Conservation (phyloP, 2,113 vertebrate genomes). For the Myocastor coypus region DNA sequence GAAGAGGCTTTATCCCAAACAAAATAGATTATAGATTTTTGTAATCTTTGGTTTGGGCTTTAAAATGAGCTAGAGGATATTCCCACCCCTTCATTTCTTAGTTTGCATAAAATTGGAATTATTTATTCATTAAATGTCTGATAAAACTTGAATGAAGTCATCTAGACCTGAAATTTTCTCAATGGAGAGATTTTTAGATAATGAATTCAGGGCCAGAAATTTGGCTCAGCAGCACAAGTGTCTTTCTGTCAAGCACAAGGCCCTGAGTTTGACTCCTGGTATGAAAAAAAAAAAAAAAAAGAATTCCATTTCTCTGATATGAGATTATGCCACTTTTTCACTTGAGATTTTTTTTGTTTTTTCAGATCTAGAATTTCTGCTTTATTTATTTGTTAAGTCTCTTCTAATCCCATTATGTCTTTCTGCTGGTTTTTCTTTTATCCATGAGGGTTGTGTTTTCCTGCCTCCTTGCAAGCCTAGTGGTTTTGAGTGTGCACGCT, state of each 20-base stretch:
- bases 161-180: neutral
- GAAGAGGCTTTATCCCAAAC: no score
- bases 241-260: no score
- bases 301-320: neutral
- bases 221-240: no score
- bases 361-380: neutral
- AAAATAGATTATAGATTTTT: neutral
- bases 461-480: neutral
- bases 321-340: neutral
- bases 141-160: neutral
- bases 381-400: neutral
- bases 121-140: neutral
- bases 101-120: neutral
- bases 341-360: neutral
- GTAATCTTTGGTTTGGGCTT: neutral
- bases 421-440: neutral
- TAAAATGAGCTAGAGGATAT: neutral
- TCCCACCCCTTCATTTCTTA: neutral
- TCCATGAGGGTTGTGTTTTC: neutral
- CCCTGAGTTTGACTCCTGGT: no score
- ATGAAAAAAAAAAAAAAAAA: neutral
- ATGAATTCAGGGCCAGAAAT: neutral
- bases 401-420: neutral
- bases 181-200: neutral
- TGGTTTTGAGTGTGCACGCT: neutral